These are phyloP conservation scores for Geotrypetes seraphini DNA, from an alignment of 2,797 vertebrate species.

Conservation along the genomic window DNA sequence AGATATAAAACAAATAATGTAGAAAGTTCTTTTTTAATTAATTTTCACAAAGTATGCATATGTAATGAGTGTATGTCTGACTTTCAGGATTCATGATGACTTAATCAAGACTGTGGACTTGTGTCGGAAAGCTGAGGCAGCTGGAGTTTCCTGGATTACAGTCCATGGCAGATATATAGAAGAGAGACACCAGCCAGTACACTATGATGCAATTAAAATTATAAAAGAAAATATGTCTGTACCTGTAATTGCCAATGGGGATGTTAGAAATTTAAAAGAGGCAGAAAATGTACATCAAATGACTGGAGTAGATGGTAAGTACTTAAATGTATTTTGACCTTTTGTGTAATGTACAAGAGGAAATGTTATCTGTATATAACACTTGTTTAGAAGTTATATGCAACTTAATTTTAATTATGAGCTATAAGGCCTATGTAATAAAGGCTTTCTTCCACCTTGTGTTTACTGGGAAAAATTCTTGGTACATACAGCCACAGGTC, in stretches of 20 bases:
- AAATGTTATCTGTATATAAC: not conserved
- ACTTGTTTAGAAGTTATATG: constrained; percentile 1
- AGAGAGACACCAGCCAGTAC: constrained; percentile 89
- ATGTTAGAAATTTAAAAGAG: constrained; percentile 78
- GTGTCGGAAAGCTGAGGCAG: constrained; percentile 85
- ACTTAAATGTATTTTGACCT: not conserved
- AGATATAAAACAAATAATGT: too few relatives aligned
- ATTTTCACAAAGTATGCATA: not conserved
- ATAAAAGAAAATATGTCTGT: constrained; percentile 84
- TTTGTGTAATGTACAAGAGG: not conserved
- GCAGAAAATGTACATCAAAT: constrained; percentile 66
- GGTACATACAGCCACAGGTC: too few relatives aligned
- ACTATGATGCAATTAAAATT: constrained; percentile 84
- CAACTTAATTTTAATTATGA: too few relatives aligned
- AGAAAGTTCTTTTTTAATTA: not conserved
- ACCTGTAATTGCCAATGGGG: constrained; percentile 88
- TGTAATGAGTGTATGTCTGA: not conserved
- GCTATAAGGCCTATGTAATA: too few relatives aligned
- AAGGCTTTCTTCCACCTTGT: too few relatives aligned
- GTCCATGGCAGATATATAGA: constrained; percentile 83
- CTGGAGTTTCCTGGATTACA: constrained; percentile 91
- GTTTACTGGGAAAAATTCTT: too few relatives aligned
- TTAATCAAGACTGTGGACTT: constrained; percentile 80
- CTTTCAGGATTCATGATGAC: constrained; percentile 81
- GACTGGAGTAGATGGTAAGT: constrained; percentile 83